Base-by-base conservation (phyloP, 2,888 invertebrate species). In the Aleiodes leptofemur region DNA sequence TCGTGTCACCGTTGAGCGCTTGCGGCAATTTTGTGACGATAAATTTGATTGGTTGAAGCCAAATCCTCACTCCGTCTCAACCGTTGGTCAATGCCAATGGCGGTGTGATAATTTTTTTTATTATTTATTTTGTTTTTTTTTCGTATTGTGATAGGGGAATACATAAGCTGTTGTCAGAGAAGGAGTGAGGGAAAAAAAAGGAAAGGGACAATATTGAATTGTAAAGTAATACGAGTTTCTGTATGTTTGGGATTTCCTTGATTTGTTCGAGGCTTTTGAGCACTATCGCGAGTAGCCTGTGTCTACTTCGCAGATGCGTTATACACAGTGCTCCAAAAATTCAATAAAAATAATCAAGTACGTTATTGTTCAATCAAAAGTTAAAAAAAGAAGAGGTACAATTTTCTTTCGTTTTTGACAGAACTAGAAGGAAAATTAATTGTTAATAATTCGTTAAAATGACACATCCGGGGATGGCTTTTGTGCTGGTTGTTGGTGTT, bases 401-500 rank as follows among this genome's bases (percentile, higher is more conserved):
- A 53, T 23, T 69, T 51, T 69, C 5, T 69, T n/a, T 14, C 14
- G 16, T 11, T 69, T 69, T 56, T 43, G 4, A 56, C 2, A 43
- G 13, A 38, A 8, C 68, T 9, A 50, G 9, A 56, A 57, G 23
- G 14, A 8, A 34, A 51, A 31, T 31, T 29, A 55, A 16, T 23
- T 56, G 14, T 29, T 29, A 8, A 4, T 16, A 31, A 34, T 31
- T 69, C 23, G 23, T n/a, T 43, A 31, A 53, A 48, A 84, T 84
- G 84, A 76, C 83, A 31, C 74, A 83, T 73, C 81, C 82, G n/a
- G 82, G 83, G 1, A 72, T 84, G 34, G 80, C 81, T n/a, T 76
- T 84, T 51, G 80, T 82, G 72, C 72, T 82, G 23, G 74, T 82
- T 55, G 79, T 84, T 48, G 83, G 82, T 5, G 76, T 82, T 29